Base-by-base conservation (phyloP, 1,140 invertebrate species). In the Eciton burchellii region DNA sequence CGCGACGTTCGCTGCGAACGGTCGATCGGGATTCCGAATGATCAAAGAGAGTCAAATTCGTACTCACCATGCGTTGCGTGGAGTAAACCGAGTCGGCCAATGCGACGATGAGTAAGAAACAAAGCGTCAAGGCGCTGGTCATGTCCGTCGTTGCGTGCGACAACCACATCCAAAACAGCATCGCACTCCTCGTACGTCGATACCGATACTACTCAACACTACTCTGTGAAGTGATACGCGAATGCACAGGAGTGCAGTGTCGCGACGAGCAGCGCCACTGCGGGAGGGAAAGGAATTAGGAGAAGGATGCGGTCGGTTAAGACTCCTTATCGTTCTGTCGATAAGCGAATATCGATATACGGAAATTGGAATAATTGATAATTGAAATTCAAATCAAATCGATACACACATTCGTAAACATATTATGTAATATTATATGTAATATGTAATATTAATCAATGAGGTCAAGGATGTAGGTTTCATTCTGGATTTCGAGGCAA, bases 61-160 rank as follows among this genome's bases (percentile, higher is more conserved):
- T 84, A 84, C 86, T 87, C 73, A 87, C 86, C 9, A 49, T 68
- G 49, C 86, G 86, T 4, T 47, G 68, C n/a, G 82, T 76, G 24
- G 82, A 56, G 4, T 29, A 41, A 60, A 63, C 73, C 49, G 57
- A 63, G n/a, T 84, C 45, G 41, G 68, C 16, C 41, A 70, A 8
- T 21, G 63, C 49, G 47, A 74, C 12, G 41, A 83, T 72, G 12
- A 87, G 68, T 21, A 87, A 47, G 26, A 87, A 35, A n/a, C 56
- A 79, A 41, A 74, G 54, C 29, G 83, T 41, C 49, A 59, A 54
- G 65, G 21, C 70, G 83, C 81, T 76, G 73, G 83, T 49, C 86
- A 87, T 87, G 47, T 68, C 86, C 62, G 70, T 8, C 54, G 73
- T 72, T 24, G 62, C 57, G n/a, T 73, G 45, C 21, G 26, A 74